Evolutionary conservation across 2,797 vertebrate species (phyloP).

Genomic region (Manis crassicaudata): DNA sequence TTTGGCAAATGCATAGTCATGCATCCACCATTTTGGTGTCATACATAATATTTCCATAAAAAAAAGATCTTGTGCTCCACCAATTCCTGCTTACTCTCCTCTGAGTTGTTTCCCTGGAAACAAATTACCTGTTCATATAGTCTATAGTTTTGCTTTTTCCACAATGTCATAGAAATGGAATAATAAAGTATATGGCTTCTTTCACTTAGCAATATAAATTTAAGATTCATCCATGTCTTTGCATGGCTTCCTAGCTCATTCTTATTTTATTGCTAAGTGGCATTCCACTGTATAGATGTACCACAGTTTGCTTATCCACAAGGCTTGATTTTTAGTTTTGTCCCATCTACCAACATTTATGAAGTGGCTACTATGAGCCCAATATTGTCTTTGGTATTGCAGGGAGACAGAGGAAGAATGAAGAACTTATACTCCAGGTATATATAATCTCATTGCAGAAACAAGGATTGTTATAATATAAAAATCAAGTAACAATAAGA

Average conservation of each 20-base stretch:
- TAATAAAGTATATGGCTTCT: background rate
- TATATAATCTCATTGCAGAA: background rate
- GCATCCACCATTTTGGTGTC: background rate
- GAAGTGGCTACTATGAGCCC: background rate
- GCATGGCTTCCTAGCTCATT: background rate
- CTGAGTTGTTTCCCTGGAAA: background rate
- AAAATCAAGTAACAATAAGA: background rate
- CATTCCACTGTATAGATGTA: background rate
- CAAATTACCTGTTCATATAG: background rate
- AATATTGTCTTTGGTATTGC: background rate
- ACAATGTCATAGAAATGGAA: background rate
- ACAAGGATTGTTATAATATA: background rate
- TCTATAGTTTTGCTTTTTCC: background rate
- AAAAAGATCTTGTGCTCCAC: too few relatives aligned
- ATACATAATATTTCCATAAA: background rate
- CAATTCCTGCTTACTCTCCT: background rate
- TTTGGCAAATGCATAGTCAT: background rate
- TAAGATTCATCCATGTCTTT: background rate
- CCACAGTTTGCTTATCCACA: background rate
- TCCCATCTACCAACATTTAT: background rate
- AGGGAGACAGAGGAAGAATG: background rate
- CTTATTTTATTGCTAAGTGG: background rate
- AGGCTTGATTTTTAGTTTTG: background rate
- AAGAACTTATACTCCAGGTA: background rate
- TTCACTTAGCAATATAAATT: background rate